Evolutionary conservation across 1,140 invertebrate genomes (phyloP).

Genomic region (Gonioctena quinquepunctata): DNA sequence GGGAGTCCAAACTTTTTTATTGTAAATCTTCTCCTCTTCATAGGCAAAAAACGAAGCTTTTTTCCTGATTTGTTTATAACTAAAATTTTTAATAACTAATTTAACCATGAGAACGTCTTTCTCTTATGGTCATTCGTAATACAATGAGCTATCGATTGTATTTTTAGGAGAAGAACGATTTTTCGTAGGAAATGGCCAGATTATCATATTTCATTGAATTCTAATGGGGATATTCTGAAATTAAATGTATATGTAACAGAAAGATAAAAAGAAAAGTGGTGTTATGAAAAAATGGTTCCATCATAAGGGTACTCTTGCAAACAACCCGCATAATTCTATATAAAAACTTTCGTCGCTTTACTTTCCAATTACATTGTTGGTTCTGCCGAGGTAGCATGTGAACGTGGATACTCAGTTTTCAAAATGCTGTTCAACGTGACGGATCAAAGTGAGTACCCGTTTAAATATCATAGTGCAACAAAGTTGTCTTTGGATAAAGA

Average conservation of each 20-base stretch:
- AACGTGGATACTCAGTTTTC: background rate
- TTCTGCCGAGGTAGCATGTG: background rate
- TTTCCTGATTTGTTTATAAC: too few species aligned
- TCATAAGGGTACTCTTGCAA: slow-evolving; percentile 23
- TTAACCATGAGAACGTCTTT: too few species aligned
- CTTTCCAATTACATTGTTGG: slow-evolving; percentile 13
- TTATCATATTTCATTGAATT: too few species aligned
- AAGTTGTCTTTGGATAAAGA: background rate
- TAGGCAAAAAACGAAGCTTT: too few species aligned
- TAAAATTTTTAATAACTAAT: too few species aligned
- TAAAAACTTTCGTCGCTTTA: slow-evolving; percentile 12
- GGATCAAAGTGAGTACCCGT: background rate
- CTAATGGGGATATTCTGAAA: too few species aligned
- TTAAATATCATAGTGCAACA: background rate
- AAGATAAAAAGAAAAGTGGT: slow-evolving; percentile 13
- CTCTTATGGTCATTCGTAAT: too few species aligned
- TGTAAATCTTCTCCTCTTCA: too few species aligned
- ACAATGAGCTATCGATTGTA: too few species aligned
- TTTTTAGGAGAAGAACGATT: too few species aligned
- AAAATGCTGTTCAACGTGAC: slow-evolving; percentile 11
- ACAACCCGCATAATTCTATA: slow-evolving; percentile 13
- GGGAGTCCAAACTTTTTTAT: too few species aligned
- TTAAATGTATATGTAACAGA: background rate
- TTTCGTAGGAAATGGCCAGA: too few species aligned
- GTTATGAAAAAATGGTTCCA: slow-evolving; percentile 9